Base-by-base conservation (phyloP, 2,797 vertebrate species). In the Halcyon smyrnensis region DNA sequence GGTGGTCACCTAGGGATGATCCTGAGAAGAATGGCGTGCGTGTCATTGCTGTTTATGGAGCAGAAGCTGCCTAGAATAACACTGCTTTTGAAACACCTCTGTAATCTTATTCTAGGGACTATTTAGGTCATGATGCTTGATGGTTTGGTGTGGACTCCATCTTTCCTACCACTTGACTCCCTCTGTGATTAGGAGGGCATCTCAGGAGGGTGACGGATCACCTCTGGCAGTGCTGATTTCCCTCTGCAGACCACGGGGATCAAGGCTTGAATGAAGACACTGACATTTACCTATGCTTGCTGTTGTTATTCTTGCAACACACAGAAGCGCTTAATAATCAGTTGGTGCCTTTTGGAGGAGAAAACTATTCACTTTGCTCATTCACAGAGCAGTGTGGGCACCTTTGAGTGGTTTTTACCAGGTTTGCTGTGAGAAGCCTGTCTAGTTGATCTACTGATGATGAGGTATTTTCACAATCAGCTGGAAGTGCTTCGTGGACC, bases 21-120 rank as follows among this genome's bases (percentile, higher is more conserved):
- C 34, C 37, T 0, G 0, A 14, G 30, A 84, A 63, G 64, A 59
- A 74, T 37, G 4, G 5, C 9, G 20, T 9, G 5, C 13, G 0
- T 25, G 15, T 23, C 53, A 45, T 23, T 50, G 12, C 43, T 87
- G 25, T 36, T 54, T 34, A 46, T 11, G 17, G 34, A 84, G 32
- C 45, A 79, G 39, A 79, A 60, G 36, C 32, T 62, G 30, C 25
- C 28, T 73, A 5, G 32, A 60, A 20, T 9, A 57, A 63, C 19
- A 3, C 1, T 39, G 34, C 50, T 69, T 81, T 65, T 27, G 27
- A 53, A 79, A n/a, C 27, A 23, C 6, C 9, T 45, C 32, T 73
- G 48, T 43, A 36, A 32, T 43, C 69, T 48, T 53, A 78, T 75
- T 56, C 59, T 76, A 50, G 11, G 25, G 6, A 32, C 4, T 17